Conservation (phyloP, 2,888 invertebrate species). For the Drepana falcataria region DNA sequence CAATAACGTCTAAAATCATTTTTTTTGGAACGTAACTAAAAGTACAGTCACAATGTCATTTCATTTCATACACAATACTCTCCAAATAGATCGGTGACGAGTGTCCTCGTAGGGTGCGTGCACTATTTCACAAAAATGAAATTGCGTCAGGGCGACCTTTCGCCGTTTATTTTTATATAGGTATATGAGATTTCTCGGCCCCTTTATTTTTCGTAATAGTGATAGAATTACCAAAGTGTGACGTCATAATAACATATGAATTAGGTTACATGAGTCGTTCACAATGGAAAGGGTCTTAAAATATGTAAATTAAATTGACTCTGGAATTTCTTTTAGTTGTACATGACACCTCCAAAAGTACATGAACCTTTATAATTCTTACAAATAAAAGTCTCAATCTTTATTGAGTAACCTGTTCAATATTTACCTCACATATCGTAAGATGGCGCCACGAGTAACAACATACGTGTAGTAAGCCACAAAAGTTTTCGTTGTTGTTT, state of each 20-base stretch:
- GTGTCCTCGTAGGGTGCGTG: constrained; percentile 42
- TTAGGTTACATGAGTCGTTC: neutral
- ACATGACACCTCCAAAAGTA: too few relatives aligned
- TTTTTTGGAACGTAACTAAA: constrained; percentile 6
- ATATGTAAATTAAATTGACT: too few relatives aligned
- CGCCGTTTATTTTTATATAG: constrained; percentile 47
- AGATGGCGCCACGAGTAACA: constrained; percentile 55
- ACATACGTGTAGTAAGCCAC: constrained; percentile 41
- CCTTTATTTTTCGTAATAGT: constrained; percentile 30
- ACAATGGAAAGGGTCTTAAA: neutral
- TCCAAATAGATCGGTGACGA: constrained; percentile 74
- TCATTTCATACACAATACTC: constrained; percentile 74
- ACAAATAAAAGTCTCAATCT: constrained; percentile 9
- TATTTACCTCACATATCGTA: constrained; percentile 58
- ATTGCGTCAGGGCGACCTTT: constrained; percentile 66
- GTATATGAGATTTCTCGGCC: constrained; percentile 44
- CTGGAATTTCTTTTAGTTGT: too few relatives aligned
- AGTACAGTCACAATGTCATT: constrained; percentile 57
- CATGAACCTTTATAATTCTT: too few relatives aligned
- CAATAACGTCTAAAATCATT: constrained; percentile 14
- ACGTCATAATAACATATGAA: constrained; percentile 14
- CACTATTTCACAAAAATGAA: constrained; percentile 71
- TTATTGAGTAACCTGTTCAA: constrained; percentile 42
- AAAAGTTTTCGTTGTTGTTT: constrained; percentile 7
- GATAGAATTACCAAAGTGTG: constrained; percentile 1